phyloP scores from a whole-genome alignment of 1,140 invertebrate genomes.

The Homarus americanus region DNA sequence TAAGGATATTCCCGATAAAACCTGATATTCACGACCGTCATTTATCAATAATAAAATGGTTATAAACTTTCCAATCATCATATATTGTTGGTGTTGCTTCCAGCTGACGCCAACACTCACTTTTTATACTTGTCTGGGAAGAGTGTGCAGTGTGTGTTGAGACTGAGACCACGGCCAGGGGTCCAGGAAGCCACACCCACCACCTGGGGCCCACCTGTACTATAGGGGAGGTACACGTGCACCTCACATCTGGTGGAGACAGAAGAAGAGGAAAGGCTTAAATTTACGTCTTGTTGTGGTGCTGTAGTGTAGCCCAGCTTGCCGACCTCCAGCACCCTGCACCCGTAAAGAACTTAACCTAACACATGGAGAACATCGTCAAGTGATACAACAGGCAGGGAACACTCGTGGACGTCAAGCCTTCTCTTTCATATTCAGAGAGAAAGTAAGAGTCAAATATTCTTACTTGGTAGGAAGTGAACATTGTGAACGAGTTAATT shows the following conservation, averaged over 20 bases:
- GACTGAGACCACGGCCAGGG: not conserved
- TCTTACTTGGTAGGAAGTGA: no score
- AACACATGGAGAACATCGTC: not conserved
- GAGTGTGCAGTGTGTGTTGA: not conserved
- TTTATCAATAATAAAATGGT: no score
- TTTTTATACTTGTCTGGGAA: constrained; percentile 40
- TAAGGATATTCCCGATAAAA: no score
- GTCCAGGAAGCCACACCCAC: constrained; percentile 26
- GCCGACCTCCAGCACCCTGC: no score
- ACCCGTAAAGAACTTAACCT: not conserved
- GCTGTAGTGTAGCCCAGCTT: no score
- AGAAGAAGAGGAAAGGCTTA: not conserved
- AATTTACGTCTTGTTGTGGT: not conserved
- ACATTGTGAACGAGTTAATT: no score
- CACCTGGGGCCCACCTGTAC: not conserved
- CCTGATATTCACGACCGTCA: no score
- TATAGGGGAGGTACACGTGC: constrained; percentile 32
- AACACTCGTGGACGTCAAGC: not conserved
- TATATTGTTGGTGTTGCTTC: no score
- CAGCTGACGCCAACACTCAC: not conserved
- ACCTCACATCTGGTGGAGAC: constrained; percentile 9
- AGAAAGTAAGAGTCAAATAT: not conserved
- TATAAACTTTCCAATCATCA: no score
- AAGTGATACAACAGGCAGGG: not conserved
- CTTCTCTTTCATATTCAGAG: not conserved